A percentile compares a stretch with the other conserved stretches of the same genome.
phyloP scores from a whole-genome alignment of 1,140 invertebrate species.

The Aradophagus sp. region DNA sequence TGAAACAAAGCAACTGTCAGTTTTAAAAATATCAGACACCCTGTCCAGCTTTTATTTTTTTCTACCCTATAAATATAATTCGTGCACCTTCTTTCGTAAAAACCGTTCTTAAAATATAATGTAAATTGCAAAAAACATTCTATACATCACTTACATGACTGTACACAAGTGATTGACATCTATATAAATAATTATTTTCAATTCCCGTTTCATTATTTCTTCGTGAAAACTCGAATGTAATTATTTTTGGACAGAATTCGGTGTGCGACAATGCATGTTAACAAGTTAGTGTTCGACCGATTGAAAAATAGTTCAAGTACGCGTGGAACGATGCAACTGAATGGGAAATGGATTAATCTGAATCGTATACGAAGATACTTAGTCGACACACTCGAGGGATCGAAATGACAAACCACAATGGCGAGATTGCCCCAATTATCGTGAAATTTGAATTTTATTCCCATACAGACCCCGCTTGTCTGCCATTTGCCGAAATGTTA shows the following conservation, averaged over 20 bases:
- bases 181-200: no score
- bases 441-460: conserved; percentile 51
- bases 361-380: conserved; percentile 44
- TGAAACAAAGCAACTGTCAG: no score
- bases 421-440: conserved; percentile 50
- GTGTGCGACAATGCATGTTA: conserved; percentile 18
- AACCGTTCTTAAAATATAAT: no score
- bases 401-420: conserved; percentile 50
- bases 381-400: conserved; percentile 42
- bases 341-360: conserved; percentile 40
- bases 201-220: no score
- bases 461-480: conserved; percentile 41
- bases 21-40: no score
- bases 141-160: no score
- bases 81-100: no score
- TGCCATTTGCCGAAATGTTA: conserved; percentile 20
- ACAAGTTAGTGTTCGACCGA: conserved; percentile 15
- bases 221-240: neutral
- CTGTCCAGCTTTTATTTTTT: no score
- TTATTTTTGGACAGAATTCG: neutral
- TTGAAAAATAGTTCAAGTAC: conserved; percentile 24
- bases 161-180: no score
- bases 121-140: no score
- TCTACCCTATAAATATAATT: no score
- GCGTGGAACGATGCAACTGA: conserved; percentile 13